Conservation (phyloP, 2,797 vertebrate genomes). For the Malacoctenus gilli region DNA sequence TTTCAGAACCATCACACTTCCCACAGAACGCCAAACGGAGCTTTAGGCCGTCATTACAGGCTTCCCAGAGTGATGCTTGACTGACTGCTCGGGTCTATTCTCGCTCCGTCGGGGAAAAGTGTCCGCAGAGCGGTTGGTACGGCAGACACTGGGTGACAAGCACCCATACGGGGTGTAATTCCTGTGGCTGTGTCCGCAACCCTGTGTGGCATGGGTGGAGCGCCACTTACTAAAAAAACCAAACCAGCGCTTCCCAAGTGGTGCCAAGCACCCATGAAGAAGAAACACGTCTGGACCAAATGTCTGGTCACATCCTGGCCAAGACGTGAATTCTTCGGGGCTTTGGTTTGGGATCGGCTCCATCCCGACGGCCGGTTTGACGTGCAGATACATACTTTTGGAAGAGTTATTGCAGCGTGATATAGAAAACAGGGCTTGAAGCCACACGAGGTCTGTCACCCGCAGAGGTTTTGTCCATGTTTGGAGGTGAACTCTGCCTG, state of each 20-base stretch:
- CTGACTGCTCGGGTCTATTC: conserved; percentile 68
- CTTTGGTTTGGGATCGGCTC: conserved; percentile 54
- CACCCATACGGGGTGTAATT: conserved; percentile 67
- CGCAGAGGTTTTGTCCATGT: conserved; percentile 29
- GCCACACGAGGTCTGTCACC: conserved; percentile 26
- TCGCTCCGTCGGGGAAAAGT: conserved; percentile 51
- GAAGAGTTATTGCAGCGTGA: conserved; percentile 14
- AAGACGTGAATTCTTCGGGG: conserved; percentile 56
- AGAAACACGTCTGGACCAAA: conserved; percentile 63
- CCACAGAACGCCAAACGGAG: conserved; percentile 63
- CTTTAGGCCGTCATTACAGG: conserved; percentile 72
- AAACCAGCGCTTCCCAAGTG: conserved; percentile 54
- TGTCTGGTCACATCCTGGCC: conserved; percentile 37
- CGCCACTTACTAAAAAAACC: conserved; percentile 61
- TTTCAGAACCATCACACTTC: conserved; percentile 46
- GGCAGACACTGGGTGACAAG: conserved; percentile 66
- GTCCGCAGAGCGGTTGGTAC: conserved; percentile 54
- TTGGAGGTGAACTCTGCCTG: background rate
- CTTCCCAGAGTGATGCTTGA: conserved; percentile 62
- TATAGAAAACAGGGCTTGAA: conserved; percentile 5
- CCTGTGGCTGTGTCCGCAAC: conserved; percentile 60
- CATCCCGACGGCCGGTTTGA: conserved; percentile 33
- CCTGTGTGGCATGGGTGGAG: conserved; percentile 76
- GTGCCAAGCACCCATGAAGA: conserved; percentile 59
- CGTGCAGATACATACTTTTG: conserved; percentile 29